Evolutionary conservation across 2,888 invertebrate species (phyloP), one percentile per base, ranked within the genome.

Genomic region (Watsonalla binaria): DNA sequence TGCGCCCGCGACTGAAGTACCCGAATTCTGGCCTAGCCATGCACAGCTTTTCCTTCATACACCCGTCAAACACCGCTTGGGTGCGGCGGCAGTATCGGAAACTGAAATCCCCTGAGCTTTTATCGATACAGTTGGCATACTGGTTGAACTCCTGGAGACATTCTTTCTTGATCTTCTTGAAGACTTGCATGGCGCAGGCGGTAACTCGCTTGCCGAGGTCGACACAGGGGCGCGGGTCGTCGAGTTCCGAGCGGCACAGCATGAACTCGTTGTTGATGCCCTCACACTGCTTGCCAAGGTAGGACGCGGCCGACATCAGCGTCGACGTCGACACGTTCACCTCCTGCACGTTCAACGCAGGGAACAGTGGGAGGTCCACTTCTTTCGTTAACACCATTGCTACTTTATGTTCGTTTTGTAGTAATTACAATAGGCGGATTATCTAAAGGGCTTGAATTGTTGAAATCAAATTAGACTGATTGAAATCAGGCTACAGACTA

Each of bases 211-310:
- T 97, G 0, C 99, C 98, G 72, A 97, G 95, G 0, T 92, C 86
- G 5, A 99, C 15, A 76, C 99, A 99, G 65, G 94, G 93, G 35
- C 98, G 92, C 0, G 98, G 96, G 84, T 99, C 98, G 6, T 93
- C 84, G 45, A 93, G 84, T 82, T 98, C 98, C 33, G 91, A 75
- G n/a, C 95, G 93, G 68, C 99, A 99, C 46, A 99, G 86, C 93
- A 98, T 95, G 78, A 96, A 99, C 85, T 99, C 98, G 95, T 98
- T 98, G 87, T 97, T 97, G 66, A 95, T 91, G 53, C 90, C 84
- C 87, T 99, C 97, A 85, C 99, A 99, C 69, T 94, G 93, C 85
- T 97, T 97, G 62, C 98, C 99, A 69, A 99, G 87, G 84, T 98
- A 97, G 68, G 96, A 95, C 11, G 96, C 94, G 0, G 96, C 98